These are phyloP conservation scores for Mus caroli DNA, from an alignment of 2,797 vertebrate species.

Conservation along the genomic window DNA sequence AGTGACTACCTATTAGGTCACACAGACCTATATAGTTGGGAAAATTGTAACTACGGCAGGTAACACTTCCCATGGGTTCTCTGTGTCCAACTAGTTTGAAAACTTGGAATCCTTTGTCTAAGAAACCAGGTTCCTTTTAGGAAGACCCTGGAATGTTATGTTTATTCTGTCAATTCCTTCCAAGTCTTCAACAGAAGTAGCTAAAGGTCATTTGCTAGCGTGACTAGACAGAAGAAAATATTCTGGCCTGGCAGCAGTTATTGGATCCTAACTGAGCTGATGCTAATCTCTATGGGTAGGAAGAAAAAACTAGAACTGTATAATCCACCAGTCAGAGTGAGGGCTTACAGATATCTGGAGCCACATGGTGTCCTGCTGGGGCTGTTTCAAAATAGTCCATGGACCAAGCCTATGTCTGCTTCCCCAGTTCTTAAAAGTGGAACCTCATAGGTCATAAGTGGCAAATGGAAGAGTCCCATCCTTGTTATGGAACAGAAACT, in stretches of 20 bases:
- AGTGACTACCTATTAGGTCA: neutral
- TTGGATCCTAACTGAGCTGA: neutral
- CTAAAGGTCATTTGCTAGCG: neutral
- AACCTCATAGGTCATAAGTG: neutral
- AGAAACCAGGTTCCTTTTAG: neutral
- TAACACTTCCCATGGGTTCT: neutral
- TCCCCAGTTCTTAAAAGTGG: neutral
- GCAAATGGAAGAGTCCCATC: neutral
- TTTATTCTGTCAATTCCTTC: neutral
- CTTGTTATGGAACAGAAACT: neutral
- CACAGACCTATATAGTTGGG: neutral
- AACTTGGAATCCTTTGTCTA: neutral
- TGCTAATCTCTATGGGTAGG: neutral
- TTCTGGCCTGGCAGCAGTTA: neutral
- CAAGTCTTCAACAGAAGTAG: neutral
- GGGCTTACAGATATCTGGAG: neutral
- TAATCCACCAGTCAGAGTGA: neutral
- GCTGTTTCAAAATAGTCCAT: neutral
- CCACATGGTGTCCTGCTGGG: neutral
- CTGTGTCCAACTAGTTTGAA: neutral
- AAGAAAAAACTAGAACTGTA: neutral
- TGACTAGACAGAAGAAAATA: neutral
- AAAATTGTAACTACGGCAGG: neutral
- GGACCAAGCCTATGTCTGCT: neutral
- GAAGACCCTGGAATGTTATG: neutral